Evolutionary conservation across 2,888 invertebrate species (phyloP).

Genomic region (Agonopterix heracliana): DNA sequence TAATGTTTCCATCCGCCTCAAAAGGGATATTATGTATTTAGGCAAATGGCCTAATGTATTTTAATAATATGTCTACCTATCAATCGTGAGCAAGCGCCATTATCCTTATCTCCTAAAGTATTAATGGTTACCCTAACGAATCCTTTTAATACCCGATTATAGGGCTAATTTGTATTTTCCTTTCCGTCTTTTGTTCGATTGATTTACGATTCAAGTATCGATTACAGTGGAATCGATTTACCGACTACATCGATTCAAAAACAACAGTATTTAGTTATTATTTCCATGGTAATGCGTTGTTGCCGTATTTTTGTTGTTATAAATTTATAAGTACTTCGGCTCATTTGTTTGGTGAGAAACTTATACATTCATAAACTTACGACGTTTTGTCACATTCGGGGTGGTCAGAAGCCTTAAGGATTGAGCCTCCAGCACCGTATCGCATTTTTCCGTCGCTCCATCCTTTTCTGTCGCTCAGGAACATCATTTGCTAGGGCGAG

Average conservation of each 20-base stretch:
- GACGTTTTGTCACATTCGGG: no score
- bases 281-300: conserved; percentile 31
- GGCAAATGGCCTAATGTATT: no score
- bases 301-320: conserved; percentile 3
- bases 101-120: background rate
- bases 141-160: conserved; percentile 55
- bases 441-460: no score
- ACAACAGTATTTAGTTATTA: conserved; percentile 38
- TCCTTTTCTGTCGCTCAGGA: no score
- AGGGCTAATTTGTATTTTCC: conserved; percentile 69
- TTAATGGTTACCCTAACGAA: conserved; percentile 14
- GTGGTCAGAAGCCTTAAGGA: no score
- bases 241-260: conserved; percentile 35
- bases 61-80: no score
- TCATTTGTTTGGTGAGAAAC: no score
- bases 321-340: background rate
- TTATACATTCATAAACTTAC: no score
- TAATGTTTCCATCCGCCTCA: no score
- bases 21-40: no score
- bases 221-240: conserved; percentile 47
- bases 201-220: conserved; percentile 63
- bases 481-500: no score
- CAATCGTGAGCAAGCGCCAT: background rate
- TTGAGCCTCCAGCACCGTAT: no score
- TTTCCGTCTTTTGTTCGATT: conserved; percentile 69